These are phyloP conservation scores for Pogonocichla stellata DNA, from an alignment of 2,113 vertebrate species.

Conservation along the genomic window DNA sequence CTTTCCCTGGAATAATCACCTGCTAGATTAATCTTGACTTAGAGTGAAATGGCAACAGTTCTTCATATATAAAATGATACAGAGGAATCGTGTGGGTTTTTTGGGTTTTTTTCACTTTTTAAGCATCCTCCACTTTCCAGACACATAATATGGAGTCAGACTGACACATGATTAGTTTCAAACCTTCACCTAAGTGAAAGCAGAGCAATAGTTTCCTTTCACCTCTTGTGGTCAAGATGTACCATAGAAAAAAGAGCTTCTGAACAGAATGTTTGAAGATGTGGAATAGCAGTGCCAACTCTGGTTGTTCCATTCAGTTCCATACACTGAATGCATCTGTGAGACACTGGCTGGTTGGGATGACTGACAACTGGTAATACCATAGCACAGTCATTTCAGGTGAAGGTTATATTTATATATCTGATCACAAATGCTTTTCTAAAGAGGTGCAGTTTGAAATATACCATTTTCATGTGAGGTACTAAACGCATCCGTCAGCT, in stretches of 20 bases:
- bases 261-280: background rate
- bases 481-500: background rate
- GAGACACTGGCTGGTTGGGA: background rate
- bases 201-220: background rate
- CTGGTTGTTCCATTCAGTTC: background rate
- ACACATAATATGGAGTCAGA: background rate
- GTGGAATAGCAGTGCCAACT: background rate
- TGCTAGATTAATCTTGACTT: background rate
- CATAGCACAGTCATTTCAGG: background rate
- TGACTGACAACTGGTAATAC: background rate
- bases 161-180: background rate
- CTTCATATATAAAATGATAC: background rate
- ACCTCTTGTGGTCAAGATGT: background rate
- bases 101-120: background rate
- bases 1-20: background rate
- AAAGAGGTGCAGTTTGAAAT: background rate
- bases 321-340: background rate
- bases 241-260: background rate
- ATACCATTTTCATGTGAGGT: background rate
- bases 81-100: fast-evolving
- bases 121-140: background rate
- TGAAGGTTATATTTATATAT: background rate
- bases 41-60: background rate
- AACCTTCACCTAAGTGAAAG: background rate
- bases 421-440: background rate